Base-by-base conservation (phyloP, 2,888 invertebrate species). In the Zelleria hepariella region DNA sequence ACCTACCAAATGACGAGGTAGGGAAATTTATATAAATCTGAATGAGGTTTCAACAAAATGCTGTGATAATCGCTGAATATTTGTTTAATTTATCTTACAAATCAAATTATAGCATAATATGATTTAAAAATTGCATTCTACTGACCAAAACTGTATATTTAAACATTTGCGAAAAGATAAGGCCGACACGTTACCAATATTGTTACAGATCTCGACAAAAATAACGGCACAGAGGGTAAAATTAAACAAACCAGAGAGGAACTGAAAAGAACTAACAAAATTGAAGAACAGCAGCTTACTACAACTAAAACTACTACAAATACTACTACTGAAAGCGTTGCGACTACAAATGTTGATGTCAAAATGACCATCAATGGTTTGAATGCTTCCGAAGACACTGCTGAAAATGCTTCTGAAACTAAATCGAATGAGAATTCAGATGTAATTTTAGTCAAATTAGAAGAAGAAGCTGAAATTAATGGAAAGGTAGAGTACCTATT, bases 131-230 rank as follows among this genome's bases (percentile, higher is more conserved):
- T n/a, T n/a, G n/a, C n/a, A n/a, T n/a, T n/a, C n/a, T n/a, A n/a
- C n/a, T n/a, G n/a, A n/a, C n/a, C n/a, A n/a, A n/a, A n/a, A n/a
- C n/a, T n/a, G 7, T 26, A 26, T 26, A 7, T 26, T 26, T 26
- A 26, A 26, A 26, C 7, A 26, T 26, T 26, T 5, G 7, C 5
- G 4, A 4, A 7, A 26, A 5, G 7, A 5, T 26, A 26, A 26
- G 7, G 7, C 26, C 5, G 26, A 26, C 4, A 26, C 7, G 26
- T 26, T 2, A 1, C 7, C 7, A 42, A 49, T 49, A 7, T 49
- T 3, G 57, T 77, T 75, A 15, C 75, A 85, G 86, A 85, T 68
- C 75, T 86, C 47, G 82, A 85, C 20, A 81, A 79, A 0, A 82
- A 78, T n/a, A 75, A 66, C 27, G 78, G 72, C 57, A 70, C 73